These are phyloP conservation scores for Magallana gigas DNA, from an alignment of 1,140 invertebrate genomes.

Conservation along the genomic window DNA sequence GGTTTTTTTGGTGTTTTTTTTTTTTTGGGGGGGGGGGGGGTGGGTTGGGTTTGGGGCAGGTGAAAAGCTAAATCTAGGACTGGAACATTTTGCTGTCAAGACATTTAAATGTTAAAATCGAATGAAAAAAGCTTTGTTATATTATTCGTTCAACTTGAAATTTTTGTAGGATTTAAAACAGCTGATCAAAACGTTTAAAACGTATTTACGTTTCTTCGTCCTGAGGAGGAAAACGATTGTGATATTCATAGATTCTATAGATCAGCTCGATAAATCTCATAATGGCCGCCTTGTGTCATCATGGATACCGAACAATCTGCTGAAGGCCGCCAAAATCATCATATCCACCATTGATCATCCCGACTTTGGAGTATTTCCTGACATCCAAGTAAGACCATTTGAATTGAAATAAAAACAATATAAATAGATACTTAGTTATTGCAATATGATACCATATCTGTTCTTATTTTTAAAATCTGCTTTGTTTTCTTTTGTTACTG, in stretches of 20 bases:
- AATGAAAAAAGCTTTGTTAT: no score
- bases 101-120: no score
- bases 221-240: constrained; percentile 1
- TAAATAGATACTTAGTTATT: no score
- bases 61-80: no score
- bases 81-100: no score
- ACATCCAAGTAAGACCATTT: constrained; percentile 61
- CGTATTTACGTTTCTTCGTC: neutral
- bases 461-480: neutral
- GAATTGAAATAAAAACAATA: no score
- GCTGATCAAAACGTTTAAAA: neutral
- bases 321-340: constrained; percentile 83
- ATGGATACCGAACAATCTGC: constrained; percentile 68
- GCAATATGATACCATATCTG: neutral
- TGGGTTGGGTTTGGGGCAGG: no score
- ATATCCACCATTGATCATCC: constrained; percentile 81
- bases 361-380: constrained; percentile 68
- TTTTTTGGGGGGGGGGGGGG: no score
- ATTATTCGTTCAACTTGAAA: no score
- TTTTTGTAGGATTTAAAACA: neutral
- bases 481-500: neutral
- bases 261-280: constrained; percentile 49
- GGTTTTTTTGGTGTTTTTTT: no score
- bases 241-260: constrained; percentile 50
- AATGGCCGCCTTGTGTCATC: constrained; percentile 23